Conservation (phyloP, 2,888 invertebrate species). For the Epicampocera succincta region DNA sequence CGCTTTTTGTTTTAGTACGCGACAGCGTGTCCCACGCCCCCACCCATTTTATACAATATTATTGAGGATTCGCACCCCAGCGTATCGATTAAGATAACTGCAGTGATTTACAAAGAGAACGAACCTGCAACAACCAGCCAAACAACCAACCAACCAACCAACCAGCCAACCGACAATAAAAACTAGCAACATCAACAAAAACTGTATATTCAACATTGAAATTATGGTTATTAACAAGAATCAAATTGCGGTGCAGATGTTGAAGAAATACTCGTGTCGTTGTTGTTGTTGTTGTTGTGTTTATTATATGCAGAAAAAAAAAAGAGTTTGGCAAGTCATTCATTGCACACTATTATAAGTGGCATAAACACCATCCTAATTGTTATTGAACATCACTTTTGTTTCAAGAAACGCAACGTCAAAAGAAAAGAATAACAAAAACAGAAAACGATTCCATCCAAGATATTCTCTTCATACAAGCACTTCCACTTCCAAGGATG, state of each 20-base stretch:
- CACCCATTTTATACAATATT: conserved; percentile 66
- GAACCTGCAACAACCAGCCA: conserved; percentile 34
- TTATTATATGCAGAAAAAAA: conserved; percentile 5
- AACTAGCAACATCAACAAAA: conserved; percentile 24
- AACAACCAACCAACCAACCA: background rate
- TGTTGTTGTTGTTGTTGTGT: conserved; percentile 36
- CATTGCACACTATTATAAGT: conserved; percentile 70
- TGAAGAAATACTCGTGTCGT: conserved; percentile 36
- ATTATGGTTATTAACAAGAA: conserved; percentile 70
- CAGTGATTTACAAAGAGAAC: conserved; percentile 65
- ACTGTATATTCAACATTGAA: conserved; percentile 64
- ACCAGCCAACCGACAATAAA: conserved; percentile 17
- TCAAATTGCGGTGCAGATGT: conserved; percentile 67
- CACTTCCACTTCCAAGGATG: background rate
- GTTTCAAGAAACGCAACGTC: conserved; percentile 34
- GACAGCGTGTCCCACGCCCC: conserved; percentile 70
- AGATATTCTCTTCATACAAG: conserved; percentile 37
- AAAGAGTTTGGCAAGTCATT: conserved; percentile 63
- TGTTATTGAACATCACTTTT: conserved; percentile 69
- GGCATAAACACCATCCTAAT: conserved; percentile 70
- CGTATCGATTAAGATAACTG: conserved; percentile 70
- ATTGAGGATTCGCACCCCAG: conserved; percentile 67
- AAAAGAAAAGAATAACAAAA: background rate
- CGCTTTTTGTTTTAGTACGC: conserved; percentile 63
- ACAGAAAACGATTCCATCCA: conserved; percentile 28